phyloP scores from a whole-genome alignment of 1,140 invertebrate genomes.

The Philaenus spumarius region DNA sequence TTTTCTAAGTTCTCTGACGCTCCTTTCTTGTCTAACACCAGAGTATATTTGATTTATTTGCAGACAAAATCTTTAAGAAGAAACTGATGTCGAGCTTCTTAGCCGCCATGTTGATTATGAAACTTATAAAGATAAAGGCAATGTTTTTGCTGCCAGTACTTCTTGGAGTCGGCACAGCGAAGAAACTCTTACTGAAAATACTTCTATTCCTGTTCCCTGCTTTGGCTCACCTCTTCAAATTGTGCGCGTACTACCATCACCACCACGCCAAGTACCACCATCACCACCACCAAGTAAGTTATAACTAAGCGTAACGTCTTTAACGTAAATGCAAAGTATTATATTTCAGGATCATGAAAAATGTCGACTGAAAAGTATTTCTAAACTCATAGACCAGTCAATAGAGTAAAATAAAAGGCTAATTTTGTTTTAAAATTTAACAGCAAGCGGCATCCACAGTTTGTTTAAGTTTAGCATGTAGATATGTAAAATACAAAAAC shows the following conservation, averaged over 20 bases:
- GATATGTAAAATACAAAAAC: no score
- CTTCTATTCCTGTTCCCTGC: slow-evolving; percentile 74
- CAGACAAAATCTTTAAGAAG: slow-evolving; percentile 69
- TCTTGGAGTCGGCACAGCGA: slow-evolving; percentile 65
- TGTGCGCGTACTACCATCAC: slow-evolving; percentile 72
- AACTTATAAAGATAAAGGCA: slow-evolving; percentile 51
- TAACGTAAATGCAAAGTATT: no score
- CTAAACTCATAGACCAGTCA: no score
- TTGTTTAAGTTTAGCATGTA: no score
- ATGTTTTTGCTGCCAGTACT: slow-evolving; percentile 33
- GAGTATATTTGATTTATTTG: no score
- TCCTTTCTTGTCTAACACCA: no score
- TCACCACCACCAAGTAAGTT: slow-evolving; percentile 58
- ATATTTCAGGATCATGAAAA: no score
- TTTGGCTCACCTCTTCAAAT: slow-evolving; percentile 71
- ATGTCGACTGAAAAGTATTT: no score
- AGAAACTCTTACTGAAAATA: slow-evolving; percentile 72
- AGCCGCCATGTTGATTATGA: slow-evolving; percentile 66
- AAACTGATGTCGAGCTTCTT: slow-evolving; percentile 64
- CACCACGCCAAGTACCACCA: slow-evolving; percentile 65
- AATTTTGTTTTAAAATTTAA: no score
- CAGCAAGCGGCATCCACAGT: no score
- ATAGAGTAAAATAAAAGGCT: no score
- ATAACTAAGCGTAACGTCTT: slow-evolving; percentile 12
- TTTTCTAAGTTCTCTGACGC: no score